A percentile compares a stretch with the other conserved stretches of the same genome.
Conservation (phyloP, 2,797 vertebrate species). For the Staurois parvus region DNA sequence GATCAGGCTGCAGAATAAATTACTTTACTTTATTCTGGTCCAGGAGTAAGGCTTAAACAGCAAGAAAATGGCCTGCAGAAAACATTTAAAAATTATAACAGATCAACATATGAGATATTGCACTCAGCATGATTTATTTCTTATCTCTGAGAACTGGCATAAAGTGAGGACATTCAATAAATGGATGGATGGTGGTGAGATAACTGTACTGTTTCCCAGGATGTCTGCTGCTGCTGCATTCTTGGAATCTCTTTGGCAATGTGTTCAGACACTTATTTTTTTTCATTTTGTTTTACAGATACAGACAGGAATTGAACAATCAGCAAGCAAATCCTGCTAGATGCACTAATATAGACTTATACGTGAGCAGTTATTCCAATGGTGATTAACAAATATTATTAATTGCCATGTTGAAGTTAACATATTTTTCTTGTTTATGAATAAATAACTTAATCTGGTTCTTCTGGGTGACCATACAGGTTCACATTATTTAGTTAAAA, state of each 20-base stretch:
- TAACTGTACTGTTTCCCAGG: conserved; percentile 56
- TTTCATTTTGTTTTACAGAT: too few species aligned
- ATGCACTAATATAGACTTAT: too few species aligned
- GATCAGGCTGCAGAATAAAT: background rate
- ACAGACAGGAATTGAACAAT: background rate
- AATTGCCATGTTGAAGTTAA: too few species aligned
- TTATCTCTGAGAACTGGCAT: conserved; percentile 49
- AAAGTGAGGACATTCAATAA: conserved; percentile 37
- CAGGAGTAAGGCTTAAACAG: conserved; percentile 39
- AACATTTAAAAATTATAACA: conserved; percentile 1
- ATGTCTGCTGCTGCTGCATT: conserved; percentile 55
- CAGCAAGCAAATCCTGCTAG: background rate
- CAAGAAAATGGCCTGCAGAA: conserved; percentile 37
- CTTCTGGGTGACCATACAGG: too few species aligned
- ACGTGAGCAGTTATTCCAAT: too few species aligned
- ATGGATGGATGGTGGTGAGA: conserved; percentile 40
- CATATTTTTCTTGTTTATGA: too few species aligned
- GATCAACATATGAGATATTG: conserved; percentile 38
- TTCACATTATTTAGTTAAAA: too few species aligned
- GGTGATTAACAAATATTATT: too few species aligned
- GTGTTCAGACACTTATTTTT: conserved; percentile 43
- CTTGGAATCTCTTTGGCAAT: conserved; percentile 33
- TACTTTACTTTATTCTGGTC: conserved; percentile 12
- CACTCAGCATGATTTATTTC: conserved; percentile 44
- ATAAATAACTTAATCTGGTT: too few species aligned